Percentiles rank a stretch among this genome's conserved stretches.
Evolutionary conservation across 2,797 vertebrate species (phyloP).

Genomic region (Spinus pinus): DNA sequence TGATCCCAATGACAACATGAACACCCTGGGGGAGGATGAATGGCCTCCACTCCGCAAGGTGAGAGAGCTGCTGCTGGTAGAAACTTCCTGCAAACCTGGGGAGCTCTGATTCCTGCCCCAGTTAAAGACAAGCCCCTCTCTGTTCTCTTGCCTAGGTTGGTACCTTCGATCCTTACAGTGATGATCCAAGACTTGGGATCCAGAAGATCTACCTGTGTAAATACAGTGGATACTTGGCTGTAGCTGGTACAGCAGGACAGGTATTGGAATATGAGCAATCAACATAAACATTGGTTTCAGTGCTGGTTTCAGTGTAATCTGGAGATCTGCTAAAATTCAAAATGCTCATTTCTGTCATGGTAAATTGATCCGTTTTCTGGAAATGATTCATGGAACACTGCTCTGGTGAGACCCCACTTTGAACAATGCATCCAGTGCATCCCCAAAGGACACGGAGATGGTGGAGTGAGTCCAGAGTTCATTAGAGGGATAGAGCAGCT

Average conservation of each 20-base stretch:
- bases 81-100: not conserved
- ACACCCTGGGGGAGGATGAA: constrained; percentile 87
- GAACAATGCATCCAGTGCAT: not conserved
- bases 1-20: constrained; percentile 91
- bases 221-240: constrained; percentile 94
- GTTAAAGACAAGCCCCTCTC: not conserved
- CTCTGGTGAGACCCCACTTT: not conserved
- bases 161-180: constrained; percentile 96
- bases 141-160: constrained; percentile 82
- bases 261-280: constrained; percentile 65
- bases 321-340: not conserved
- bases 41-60: constrained; percentile 98
- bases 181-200: constrained; percentile 95
- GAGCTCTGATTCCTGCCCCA: not conserved
- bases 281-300: not conserved
- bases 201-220: constrained; percentile 99
- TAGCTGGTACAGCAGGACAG: constrained; percentile 98
- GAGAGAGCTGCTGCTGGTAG: not conserved
- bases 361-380: not conserved
- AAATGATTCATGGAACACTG: not conserved
- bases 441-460: not conserved
- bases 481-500: not conserved
- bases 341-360: not conserved
- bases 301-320: not conserved
- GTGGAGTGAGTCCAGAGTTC: not conserved